Evolutionary conservation across 2,113 vertebrate species (phyloP).

Genomic region (Vireo altiloquus): DNA sequence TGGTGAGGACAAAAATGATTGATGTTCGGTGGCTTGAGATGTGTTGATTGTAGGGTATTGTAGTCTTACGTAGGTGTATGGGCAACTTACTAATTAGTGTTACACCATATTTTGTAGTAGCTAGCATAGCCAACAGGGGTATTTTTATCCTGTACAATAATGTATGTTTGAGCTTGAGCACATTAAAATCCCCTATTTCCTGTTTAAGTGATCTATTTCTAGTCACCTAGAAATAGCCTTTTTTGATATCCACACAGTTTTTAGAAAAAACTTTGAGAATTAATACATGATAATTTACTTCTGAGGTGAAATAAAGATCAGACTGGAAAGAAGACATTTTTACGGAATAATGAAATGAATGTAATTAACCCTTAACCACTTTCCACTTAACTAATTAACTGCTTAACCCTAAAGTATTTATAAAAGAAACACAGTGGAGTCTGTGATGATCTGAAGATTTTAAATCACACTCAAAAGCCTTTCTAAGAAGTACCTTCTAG

Average conservation of each 20-base stretch:
- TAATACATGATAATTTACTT: not conserved
- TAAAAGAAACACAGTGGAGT: not conserved
- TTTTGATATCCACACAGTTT: not conserved
- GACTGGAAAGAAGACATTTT: not conserved
- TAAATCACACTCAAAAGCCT: not conserved
- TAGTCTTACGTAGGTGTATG: not conserved
- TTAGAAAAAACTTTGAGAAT: not conserved
- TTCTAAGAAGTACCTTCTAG: not conserved
- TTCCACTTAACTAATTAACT: slow-evolving; percentile 14
- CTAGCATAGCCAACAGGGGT: not conserved
- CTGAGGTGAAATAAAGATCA: not conserved
- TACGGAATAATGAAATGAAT: not conserved
- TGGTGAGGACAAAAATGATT: not conserved
- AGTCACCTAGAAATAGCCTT: not conserved
- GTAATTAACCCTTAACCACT: slow-evolving; percentile 22
- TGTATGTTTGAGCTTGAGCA: not conserved
- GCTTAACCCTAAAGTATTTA: not conserved
- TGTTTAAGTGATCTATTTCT: slow-evolving; percentile 12
- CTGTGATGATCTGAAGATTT: not conserved
- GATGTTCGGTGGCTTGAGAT: slow-evolving; percentile 8
- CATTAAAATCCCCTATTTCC: not conserved
- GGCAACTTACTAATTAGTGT: not conserved
- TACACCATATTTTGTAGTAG: not conserved
- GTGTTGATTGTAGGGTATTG: not conserved
- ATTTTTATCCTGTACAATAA: not conserved